Evolutionary conservation across 1,140 invertebrate species (phyloP).

Genomic region (Eupristina koningsbergeri): DNA sequence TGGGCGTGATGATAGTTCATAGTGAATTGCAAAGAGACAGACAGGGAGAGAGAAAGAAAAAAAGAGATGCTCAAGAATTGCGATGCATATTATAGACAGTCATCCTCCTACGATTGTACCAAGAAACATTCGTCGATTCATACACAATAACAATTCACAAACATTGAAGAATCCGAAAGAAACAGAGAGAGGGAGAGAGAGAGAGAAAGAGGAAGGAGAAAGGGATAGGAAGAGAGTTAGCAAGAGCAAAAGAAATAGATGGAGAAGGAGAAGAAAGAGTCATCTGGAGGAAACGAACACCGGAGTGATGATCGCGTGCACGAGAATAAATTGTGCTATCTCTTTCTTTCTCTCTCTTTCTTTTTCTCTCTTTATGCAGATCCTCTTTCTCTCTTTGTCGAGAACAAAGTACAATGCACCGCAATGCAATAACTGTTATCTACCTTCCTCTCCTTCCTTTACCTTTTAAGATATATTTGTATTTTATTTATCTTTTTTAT

Average conservation of each 20-base stretch:
- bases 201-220: background rate
- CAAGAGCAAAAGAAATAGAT: background rate
- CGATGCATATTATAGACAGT: conserved; percentile 62
- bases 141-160: background rate
- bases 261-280: conserved; percentile 36
- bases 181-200: background rate
- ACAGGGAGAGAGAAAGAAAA: conserved; percentile 20
- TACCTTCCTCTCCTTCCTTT: conserved; percentile 15
- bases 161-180: conserved; percentile 12
- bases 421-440: conserved; percentile 51
- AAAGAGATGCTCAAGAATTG: conserved; percentile 53
- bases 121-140: conserved; percentile 19
- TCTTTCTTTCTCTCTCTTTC: conserved; percentile 7
- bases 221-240: conserved; percentile 23
- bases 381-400: conserved; percentile 1
- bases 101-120: conserved; percentile 55
- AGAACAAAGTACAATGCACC: conserved; percentile 50
- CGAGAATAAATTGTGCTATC: conserved; percentile 50
- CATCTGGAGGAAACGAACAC: conserved; percentile 38
- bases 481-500: conserved; percentile 19
- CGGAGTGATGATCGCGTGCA: conserved; percentile 49
- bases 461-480: conserved; percentile 8
- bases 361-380: background rate
- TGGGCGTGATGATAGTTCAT: conserved; percentile 40
- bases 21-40: no score